A percentile compares a stretch with the other conserved stretches of the same genome.
These are phyloP conservation scores for Chionodraco myersi DNA, from an alignment of 2,113 vertebrate species.

Conservation along the genomic window DNA sequence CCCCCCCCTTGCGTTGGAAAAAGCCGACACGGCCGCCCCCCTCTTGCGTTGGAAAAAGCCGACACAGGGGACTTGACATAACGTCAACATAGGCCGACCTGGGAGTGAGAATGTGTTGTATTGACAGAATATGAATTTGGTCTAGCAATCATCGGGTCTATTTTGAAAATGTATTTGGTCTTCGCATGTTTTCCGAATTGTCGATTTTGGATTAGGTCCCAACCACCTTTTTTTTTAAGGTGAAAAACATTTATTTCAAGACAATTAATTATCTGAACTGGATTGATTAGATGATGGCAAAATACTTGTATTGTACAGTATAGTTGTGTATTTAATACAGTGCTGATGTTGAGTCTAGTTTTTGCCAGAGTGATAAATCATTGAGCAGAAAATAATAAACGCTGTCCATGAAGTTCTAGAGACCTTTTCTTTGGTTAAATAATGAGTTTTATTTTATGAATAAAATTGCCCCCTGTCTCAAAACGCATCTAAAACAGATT, in stretches of 20 bases:
- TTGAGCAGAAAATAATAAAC: too few species aligned
- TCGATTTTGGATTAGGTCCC: not conserved
- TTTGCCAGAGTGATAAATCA: too few species aligned
- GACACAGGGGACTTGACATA: too few species aligned
- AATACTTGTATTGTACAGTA: not conserved
- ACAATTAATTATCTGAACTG: not conserved
- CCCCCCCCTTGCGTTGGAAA: too few species aligned
- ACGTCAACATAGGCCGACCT: too few species aligned
- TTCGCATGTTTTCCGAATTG: too few species aligned
- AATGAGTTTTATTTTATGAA: too few species aligned
- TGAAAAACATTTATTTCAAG: not conserved
- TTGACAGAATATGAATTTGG: not conserved
- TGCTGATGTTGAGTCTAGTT: not conserved
- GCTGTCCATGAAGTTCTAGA: too few species aligned
- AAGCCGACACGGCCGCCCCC: too few species aligned
- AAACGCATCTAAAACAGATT: not conserved
- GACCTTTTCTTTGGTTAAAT: too few species aligned
- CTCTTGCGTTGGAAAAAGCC: too few species aligned
- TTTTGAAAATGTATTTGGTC: not conserved
- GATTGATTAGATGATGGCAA: not conserved
- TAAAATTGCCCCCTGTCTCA: too few species aligned
- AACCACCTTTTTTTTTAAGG: not conserved
- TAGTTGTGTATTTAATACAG: not conserved
- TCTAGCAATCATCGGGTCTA: not conserved
- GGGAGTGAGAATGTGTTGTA: not conserved